Evolutionary conservation across 2,113 vertebrate species (phyloP).

Genomic region (Cichladusa arquata): DNA sequence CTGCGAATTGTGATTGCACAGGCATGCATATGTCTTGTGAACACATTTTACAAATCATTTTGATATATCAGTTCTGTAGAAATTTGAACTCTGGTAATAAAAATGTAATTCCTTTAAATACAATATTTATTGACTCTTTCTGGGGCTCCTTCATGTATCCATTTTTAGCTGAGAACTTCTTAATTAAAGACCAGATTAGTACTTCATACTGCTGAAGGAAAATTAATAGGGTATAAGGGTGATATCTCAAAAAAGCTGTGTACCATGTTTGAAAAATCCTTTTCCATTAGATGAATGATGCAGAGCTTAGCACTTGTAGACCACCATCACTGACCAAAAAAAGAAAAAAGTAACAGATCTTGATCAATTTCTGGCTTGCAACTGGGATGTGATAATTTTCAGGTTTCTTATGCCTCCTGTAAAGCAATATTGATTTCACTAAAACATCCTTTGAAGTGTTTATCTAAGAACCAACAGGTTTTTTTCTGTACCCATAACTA

Average conservation of each 20-base stretch:
- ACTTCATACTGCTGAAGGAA: neutral
- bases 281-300: neutral
- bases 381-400: neutral
- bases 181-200: neutral
- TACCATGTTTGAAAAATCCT: neutral
- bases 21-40: neutral
- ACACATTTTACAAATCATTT: neutral
- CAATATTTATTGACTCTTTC: neutral
- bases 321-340: no score
- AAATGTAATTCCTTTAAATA: neutral
- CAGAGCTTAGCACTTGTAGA: neutral
- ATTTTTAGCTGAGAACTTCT: neutral
- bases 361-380: neutral
- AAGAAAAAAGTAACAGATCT: neutral
- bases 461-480: rapidly evolving
- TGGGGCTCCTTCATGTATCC: neutral
- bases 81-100: neutral
- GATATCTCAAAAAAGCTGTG: neutral
- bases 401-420: neutral
- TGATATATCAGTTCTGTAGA: neutral
- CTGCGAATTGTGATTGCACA: neutral
- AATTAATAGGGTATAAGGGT: neutral
- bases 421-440: neutral
- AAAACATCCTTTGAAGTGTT: neutral
- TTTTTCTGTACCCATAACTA: neutral